Percentiles rank a stretch among this genome's conserved stretches.
Conservation (phyloP, 2,797 vertebrate genomes). For the Gila robusta region DNA sequence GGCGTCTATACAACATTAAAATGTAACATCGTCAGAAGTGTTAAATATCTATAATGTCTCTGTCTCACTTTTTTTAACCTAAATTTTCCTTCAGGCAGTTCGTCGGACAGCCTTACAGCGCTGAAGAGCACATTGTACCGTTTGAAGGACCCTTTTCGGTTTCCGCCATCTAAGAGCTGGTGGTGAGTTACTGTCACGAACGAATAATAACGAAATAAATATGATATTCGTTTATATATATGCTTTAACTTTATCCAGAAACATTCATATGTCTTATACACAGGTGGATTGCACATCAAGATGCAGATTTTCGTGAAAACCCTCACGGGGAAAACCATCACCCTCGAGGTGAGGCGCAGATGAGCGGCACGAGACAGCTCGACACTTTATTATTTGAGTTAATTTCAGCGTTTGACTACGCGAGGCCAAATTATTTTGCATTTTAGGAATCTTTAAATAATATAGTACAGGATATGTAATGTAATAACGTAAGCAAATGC, state of each 20-base stretch:
- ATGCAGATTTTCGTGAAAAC: conserved; percentile 88
- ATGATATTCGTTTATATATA: neutral
- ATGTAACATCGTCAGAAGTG: too few species aligned
- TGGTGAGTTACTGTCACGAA: conserved; percentile 27
- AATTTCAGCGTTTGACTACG: neutral
- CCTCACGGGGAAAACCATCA: conserved; percentile 86
- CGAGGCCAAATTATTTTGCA: neutral
- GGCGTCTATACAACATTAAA: too few species aligned
- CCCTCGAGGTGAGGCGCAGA: conserved; percentile 77
- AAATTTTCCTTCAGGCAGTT: neutral
- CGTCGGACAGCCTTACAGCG: neutral
- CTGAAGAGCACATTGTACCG: conserved; percentile 41
- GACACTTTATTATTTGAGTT: neutral
- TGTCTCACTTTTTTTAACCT: neutral
- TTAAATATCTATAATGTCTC: neutral
- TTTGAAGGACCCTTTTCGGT: conserved; percentile 46
- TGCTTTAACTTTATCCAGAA: neutral
- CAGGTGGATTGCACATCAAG: conserved; percentile 62
- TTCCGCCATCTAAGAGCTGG: conserved; percentile 47
- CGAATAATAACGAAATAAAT: conserved; percentile 11
- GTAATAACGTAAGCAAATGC: neutral
- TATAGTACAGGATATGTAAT: fast-evolving
- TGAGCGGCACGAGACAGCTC: neutral
- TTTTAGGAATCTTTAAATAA: neutral
- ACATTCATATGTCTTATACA: neutral